Base-by-base conservation (phyloP, 2,888 invertebrate genomes). In the Magallana nippona region DNA sequence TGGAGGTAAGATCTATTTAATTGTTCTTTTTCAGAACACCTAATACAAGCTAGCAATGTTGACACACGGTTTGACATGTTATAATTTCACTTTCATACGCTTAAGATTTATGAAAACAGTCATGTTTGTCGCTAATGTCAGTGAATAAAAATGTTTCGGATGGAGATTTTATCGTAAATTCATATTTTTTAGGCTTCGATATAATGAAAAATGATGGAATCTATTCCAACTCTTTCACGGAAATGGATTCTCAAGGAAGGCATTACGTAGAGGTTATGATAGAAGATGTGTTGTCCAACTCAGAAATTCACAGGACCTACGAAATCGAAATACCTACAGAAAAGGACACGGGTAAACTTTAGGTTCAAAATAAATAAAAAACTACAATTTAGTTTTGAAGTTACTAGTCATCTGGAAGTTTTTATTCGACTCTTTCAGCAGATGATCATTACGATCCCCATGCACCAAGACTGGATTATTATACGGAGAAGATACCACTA, bases 181-280 rank as follows among this genome's bases (percentile, higher is more conserved):
- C 27, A 27, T 27, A 27, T 27, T 27, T 57, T 27, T 77, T 89
- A 95, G 96, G 96, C 93, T 96, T 96, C 0, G 96, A 96, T 92
- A 95, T 96, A 55, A 95, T 95, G 32, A 95, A 95, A 91, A 95
- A 95, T 0, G 96, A 96, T 92, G 96, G 96, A 0, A 95, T 96
- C 15, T 96, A 96, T 91, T 95, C 96, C 0, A 94, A 96, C 78
- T 96, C 17, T 79, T 79, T 79, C 88, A 95, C 95, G n/a, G 94
- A 94, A 8, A 90, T 93, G 32, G 90, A 90, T 84, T 84, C 86
- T 85, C 79, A 91, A 81, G 94, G 94, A 5, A 83, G 90, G 63
- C 94, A 94, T 88, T 92, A 91, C 82, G 91, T 94, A 55, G 91
- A 89, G 1, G 89, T 94, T 27, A 85, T 89, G 44, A 91, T 92